These are phyloP conservation scores for Archips xylosteana DNA, from an alignment of 2,888 invertebrate genomes.

Conservation along the genomic window DNA sequence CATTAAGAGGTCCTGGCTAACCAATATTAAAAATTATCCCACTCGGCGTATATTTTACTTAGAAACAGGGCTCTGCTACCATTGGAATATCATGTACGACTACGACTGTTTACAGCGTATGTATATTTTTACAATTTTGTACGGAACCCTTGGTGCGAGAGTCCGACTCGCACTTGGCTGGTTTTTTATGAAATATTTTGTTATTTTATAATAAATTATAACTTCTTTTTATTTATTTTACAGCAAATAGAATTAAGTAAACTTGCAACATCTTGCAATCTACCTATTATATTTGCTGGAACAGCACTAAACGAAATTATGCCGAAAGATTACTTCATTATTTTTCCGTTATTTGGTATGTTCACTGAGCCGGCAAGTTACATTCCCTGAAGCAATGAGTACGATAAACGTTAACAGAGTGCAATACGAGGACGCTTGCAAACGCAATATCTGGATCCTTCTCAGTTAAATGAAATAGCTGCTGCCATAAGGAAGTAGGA, in stretches of 20 bases:
- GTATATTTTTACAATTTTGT: no score
- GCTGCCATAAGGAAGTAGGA: neutral
- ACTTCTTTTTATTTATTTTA: neutral
- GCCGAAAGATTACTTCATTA: neutral
- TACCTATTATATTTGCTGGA: neutral
- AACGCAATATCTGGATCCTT: conserved; percentile 6
- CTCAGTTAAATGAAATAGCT: conserved; percentile 17
- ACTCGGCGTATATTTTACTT: no score
- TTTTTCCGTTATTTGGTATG: neutral
- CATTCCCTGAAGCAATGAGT: neutral
- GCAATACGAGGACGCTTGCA: neutral
- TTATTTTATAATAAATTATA: no score
- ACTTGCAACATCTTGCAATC: neutral
- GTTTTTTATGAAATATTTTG: no score
- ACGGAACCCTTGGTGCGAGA: no score
- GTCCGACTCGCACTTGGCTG: no score
- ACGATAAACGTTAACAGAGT: conserved; percentile 3
- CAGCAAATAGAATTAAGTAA: neutral
- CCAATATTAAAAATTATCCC: no score
- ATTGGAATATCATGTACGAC: no score
- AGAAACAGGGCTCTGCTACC: no score
- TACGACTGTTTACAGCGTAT: no score
- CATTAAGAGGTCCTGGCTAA: no score
- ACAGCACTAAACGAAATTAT: neutral
- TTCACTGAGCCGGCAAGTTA: neutral